phyloP scores from a whole-genome alignment of 2,113 vertebrate species.

The Percopsis transmontana region DNA sequence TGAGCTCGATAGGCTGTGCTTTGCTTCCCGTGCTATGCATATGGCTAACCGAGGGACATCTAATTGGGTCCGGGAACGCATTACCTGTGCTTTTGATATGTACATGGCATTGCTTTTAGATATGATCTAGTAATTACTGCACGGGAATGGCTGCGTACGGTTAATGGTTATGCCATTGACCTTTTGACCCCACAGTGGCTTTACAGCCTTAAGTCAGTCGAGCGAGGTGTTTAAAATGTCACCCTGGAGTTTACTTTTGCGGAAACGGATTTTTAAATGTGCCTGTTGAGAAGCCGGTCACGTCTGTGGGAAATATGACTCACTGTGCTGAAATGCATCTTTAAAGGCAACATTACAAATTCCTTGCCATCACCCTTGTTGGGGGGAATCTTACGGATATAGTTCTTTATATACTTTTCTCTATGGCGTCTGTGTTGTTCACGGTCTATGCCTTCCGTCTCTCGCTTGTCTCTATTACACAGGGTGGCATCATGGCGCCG shows the following conservation, averaged over 20 bases:
- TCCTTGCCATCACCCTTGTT: too few species aligned
- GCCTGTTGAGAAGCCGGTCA: too few species aligned
- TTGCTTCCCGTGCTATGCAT: neutral
- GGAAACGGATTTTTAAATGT: neutral
- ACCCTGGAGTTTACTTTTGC: neutral
- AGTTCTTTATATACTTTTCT: too few species aligned
- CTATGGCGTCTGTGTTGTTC: neutral
- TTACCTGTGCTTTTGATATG: neutral
- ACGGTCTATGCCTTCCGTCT: neutral
- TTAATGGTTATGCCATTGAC: neutral
- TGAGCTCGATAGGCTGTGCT: too few species aligned
- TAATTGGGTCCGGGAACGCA: neutral
- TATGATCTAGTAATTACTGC: neutral
- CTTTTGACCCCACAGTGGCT: neutral
- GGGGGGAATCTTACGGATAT: too few species aligned
- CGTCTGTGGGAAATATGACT: neutral
- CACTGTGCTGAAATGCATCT: neutral
- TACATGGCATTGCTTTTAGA: neutral
- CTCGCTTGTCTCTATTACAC: neutral
- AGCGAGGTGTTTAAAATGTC: neutral
- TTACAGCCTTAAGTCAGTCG: neutral
- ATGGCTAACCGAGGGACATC: neutral
- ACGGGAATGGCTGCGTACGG: neutral
- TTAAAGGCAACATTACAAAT: neutral
- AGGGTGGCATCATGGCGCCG: neutral